These are phyloP conservation scores for Halictus rubicundus DNA, from an alignment of 1,140 invertebrate genomes.

Conservation along the genomic window DNA sequence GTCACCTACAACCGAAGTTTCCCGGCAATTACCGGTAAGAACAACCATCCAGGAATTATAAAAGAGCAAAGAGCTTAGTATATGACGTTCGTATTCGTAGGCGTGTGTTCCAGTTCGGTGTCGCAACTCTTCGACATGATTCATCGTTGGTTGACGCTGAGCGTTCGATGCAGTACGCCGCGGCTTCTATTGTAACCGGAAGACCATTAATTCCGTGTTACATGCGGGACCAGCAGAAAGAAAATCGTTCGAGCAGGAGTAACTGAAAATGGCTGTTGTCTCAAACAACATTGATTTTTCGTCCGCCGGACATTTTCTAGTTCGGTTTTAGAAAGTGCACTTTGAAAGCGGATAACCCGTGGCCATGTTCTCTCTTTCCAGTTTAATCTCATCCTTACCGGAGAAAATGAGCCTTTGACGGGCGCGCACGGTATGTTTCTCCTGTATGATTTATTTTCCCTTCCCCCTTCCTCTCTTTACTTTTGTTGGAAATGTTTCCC, in stretches of 20 bases:
- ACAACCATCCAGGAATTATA: too few species aligned
- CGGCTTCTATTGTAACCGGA: too few species aligned
- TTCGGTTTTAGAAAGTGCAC: background rate
- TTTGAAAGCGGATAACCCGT: background rate
- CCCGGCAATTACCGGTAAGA: too few species aligned
- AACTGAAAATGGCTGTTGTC: background rate
- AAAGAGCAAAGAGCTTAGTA: too few species aligned
- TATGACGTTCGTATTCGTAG: too few species aligned
- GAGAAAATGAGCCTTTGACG: background rate
- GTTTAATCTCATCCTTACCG: background rate
- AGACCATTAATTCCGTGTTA: too few species aligned
- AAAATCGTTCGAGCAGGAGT: background rate
- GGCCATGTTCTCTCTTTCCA: background rate
- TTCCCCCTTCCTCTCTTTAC: background rate
- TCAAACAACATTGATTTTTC: background rate
- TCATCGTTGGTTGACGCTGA: too few species aligned
- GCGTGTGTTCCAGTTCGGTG: too few species aligned
- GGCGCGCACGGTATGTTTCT: background rate
- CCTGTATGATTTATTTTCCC: background rate
- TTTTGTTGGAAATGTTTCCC: background rate
- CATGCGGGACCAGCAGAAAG: background rate
- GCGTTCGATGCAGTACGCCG: too few species aligned
- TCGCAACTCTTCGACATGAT: too few species aligned
- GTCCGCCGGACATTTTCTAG: background rate
- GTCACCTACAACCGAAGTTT: too few species aligned